Percentiles rank a stretch among this genome's conserved stretches.
These are phyloP conservation scores for Protobothrops flavoviridis DNA, from an alignment of 2,113 vertebrate species.

Conservation along the genomic window DNA sequence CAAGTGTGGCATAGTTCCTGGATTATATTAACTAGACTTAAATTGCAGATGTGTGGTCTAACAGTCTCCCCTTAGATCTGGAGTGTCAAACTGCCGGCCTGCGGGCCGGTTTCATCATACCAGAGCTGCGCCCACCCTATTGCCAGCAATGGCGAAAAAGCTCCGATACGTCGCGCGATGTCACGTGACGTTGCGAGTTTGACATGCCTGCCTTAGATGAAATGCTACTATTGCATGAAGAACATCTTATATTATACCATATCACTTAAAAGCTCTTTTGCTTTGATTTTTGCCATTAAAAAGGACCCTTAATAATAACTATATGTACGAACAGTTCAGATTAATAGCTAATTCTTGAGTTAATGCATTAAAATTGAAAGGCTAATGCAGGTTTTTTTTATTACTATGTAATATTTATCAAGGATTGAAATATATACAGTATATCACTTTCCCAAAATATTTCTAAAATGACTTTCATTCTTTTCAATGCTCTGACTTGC, in stretches of 20 bases:
- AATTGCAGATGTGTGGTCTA: background rate
- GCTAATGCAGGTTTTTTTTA: fast-evolving
- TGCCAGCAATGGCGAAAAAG: no score
- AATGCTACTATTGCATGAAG: background rate
- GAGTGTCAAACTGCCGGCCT: no score
- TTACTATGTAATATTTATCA: background rate
- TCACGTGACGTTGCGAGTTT: no score
- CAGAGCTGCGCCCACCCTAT: no score
- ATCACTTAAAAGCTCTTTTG: background rate
- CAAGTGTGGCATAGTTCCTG: background rate
- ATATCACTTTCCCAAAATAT: background rate
- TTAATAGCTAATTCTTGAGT: background rate
- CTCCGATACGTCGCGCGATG: no score
- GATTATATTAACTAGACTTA: background rate
- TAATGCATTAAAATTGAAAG: background rate
- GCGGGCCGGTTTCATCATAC: no score
- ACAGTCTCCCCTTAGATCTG: background rate
- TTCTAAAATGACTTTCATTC: background rate
- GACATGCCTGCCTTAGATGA: background rate
- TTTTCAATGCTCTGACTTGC: background rate
- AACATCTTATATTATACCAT: background rate
- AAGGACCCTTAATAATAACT: background rate
- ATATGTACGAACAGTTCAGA: background rate
- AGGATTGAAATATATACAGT: background rate
- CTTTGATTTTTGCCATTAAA: background rate